Conservation (phyloP, 2,797 vertebrate species). For the Botia kubotai region DNA sequence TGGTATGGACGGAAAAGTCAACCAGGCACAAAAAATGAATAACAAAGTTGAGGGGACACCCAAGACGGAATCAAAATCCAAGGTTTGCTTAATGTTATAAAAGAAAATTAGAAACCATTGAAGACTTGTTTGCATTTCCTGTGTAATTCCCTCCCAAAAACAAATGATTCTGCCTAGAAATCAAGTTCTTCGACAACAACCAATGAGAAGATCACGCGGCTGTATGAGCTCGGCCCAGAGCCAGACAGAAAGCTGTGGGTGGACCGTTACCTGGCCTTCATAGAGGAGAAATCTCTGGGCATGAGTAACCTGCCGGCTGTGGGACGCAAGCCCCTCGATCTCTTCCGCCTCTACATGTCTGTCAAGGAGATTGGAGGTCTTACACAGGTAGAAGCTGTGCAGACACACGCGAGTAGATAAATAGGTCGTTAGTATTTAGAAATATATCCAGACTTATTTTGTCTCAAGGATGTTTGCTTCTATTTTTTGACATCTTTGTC, state of each 20-base stretch:
- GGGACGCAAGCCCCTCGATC: slow-evolving; percentile 95
- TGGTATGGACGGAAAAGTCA: slow-evolving; percentile 87
- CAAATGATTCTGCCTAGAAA: slow-evolving; percentile 81
- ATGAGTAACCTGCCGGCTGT: slow-evolving; percentile 96
- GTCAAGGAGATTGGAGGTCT: slow-evolving; percentile 98
- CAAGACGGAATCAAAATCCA: slow-evolving; percentile 94
- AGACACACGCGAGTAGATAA: background rate
- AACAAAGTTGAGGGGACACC: slow-evolving; percentile 94
- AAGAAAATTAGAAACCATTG: background rate
- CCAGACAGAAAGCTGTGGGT: slow-evolving; percentile 98
- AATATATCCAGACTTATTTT: background rate
- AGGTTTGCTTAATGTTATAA: slow-evolving; percentile 79
- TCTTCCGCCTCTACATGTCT: slow-evolving; percentile 94
- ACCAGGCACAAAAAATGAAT: slow-evolving; percentile 88
- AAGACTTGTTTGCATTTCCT: background rate
- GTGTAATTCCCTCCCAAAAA: slow-evolving; percentile 29
- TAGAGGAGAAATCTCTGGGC: slow-evolving; percentile 94
- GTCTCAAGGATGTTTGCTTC: background rate
- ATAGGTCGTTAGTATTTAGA: background rate
- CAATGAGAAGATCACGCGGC: slow-evolving; percentile 93
- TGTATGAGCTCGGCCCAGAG: slow-evolving; percentile 96
- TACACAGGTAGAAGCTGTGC: slow-evolving; percentile 83
- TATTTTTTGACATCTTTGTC: slow-evolving; percentile 28
- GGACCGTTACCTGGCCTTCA: slow-evolving; percentile 93
- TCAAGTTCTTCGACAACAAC: slow-evolving; percentile 97